Evolutionary conservation across 2,888 invertebrate genomes (phyloP).

Genomic region (Stramonita haemastoma): DNA sequence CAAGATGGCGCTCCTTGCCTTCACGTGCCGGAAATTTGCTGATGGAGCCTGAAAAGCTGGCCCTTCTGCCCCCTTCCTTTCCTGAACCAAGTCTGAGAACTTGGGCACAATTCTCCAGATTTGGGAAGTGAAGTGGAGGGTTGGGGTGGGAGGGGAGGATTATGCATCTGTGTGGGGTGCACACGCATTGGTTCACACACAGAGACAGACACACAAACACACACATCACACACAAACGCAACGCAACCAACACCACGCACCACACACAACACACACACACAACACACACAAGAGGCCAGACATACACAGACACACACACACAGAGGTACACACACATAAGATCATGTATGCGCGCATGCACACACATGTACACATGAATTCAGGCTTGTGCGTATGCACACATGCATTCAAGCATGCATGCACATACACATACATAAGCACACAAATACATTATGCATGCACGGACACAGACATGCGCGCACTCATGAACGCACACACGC

Average conservation of each 20-base stretch:
- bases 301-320: no score
- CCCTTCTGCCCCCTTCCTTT: slow-evolving; percentile 34
- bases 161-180: no score
- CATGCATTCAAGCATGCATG: background rate
- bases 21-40: slow-evolving; percentile 43
- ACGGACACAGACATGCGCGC: background rate
- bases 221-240: no score
- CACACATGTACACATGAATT: background rate
- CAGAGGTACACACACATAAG: background rate
- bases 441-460: background rate
- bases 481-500: background rate
- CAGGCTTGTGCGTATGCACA: background rate
- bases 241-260: no score
- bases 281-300: no score
- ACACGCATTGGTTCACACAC: no score
- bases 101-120: background rate
- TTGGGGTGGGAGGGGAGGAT: background rate
- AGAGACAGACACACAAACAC: no score
- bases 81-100: background rate
- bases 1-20: slow-evolving; percentile 7
- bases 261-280: no score
- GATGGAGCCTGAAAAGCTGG: slow-evolving; percentile 39
- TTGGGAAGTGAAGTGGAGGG: background rate
- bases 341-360: background rate
- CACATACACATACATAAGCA: background rate